A percentile compares a stretch with the other conserved stretches of the same genome.
Conservation (phyloP, 2,797 vertebrate species). For the Pangasius larnaudii region DNA sequence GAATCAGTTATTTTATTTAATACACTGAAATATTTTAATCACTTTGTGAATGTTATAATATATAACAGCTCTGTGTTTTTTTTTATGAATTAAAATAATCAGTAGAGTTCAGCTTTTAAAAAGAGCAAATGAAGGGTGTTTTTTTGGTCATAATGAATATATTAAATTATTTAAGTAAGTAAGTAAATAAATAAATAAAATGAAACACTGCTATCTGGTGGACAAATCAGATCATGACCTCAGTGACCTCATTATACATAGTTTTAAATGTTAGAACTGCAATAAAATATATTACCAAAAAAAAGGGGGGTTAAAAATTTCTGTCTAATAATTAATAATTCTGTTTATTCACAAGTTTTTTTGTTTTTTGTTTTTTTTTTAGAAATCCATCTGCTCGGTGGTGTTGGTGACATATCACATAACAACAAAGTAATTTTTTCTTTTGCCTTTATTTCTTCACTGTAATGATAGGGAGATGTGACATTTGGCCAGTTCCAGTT, state of each 20-base stretch:
- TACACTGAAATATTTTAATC: neutral
- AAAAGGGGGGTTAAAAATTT: neutral
- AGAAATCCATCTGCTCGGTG: neutral
- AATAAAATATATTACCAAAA: neutral
- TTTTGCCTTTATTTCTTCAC: too few species aligned
- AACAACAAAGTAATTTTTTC: neutral
- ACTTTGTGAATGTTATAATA: neutral
- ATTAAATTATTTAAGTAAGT: neutral
- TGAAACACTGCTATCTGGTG: slow-evolving; percentile 12
- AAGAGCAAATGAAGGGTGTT: neutral
- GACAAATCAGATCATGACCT: neutral
- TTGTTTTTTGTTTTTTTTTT: neutral
- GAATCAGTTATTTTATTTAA: neutral
- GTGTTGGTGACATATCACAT: neutral
- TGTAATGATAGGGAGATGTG: too few species aligned
- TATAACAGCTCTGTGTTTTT: neutral
- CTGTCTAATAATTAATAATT: neutral
- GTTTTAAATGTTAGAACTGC: neutral
- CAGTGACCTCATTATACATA: neutral
- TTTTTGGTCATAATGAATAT: neutral
- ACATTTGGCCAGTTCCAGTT: too few species aligned
- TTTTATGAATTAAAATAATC: neutral
- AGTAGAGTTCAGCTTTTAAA: neutral
- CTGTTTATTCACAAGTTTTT: neutral
- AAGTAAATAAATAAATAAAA: neutral